Evolutionary conservation across 2,113 vertebrate genomes (phyloP).

Genomic region (Ploceus nigricollis): DNA sequence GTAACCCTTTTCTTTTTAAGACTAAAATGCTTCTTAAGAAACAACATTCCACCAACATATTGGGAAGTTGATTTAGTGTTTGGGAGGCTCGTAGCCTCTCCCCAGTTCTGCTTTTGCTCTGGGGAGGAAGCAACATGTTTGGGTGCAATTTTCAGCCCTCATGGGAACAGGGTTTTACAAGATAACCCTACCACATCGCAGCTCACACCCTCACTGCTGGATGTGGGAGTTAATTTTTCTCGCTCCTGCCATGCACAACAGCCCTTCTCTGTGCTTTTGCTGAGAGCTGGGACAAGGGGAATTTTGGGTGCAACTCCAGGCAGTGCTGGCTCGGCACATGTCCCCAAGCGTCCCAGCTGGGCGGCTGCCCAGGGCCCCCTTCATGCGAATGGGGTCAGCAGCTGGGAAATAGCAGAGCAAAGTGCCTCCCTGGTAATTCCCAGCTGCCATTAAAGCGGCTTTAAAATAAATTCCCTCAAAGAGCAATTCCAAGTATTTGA

Average conservation of each 20-base stretch:
- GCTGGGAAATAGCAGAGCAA: conserved; percentile 61
- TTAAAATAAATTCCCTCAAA: conserved; percentile 66
- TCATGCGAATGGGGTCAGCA: conserved; percentile 18
- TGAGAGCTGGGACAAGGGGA: background rate
- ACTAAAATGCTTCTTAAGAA: background rate
- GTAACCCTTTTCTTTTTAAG: background rate
- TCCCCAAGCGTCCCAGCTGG: background rate
- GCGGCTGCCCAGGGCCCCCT: background rate
- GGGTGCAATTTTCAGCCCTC: background rate
- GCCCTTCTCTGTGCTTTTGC: background rate
- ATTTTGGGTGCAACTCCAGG: background rate
- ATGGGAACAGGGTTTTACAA: background rate
- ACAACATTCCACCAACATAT: accelerated
- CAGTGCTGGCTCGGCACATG: background rate
- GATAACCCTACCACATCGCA: background rate
- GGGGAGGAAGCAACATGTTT: background rate
- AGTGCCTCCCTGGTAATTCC: conserved; percentile 64
- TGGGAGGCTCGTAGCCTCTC: background rate
- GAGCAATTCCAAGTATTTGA: conserved; percentile 68
- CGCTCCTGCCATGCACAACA: accelerated
- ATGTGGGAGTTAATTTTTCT: background rate
- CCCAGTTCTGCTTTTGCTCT: background rate
- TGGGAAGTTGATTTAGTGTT: background rate
- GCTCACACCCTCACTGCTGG: background rate
- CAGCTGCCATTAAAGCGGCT: conserved; percentile 63